Percentiles rank a stretch among this genome's conserved stretches.
Conservation (phyloP, 2,888 invertebrate species). For the Papilio demoleus region DNA sequence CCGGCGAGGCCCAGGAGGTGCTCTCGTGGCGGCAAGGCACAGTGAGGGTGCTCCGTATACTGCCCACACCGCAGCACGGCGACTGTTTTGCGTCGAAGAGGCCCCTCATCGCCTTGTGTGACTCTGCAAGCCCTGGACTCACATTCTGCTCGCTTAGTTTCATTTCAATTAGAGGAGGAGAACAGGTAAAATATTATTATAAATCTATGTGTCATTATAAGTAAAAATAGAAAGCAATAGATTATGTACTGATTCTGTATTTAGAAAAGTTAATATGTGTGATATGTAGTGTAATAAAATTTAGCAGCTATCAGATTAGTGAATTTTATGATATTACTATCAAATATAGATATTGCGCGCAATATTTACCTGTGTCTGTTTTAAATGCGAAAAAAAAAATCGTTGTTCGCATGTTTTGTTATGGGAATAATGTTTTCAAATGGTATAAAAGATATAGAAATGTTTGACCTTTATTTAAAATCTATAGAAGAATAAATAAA, state of each 20-base stretch:
- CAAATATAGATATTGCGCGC: conserved; percentile 11
- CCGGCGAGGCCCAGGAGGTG: conserved; percentile 97
- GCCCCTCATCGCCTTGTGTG: conserved; percentile 95
- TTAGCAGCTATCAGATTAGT: not conserved
- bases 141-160: conserved; percentile 92
- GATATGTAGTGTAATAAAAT: not conserved
- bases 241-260: not conserved
- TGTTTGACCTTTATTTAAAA: too few relatives aligned
- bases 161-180: conserved; percentile 92
- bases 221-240: not conserved
- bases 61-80: conserved; percentile 90
- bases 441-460: too few relatives aligned
- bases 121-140: conserved; percentile 90
- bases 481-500: too few relatives aligned
- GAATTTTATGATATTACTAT: conserved; percentile 5
- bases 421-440: not conserved
- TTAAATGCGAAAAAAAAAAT: conserved; percentile 1
- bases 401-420: not conserved
- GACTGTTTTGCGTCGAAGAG: conserved; percentile 92
- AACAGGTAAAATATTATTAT: conserved; percentile 81
- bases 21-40: conserved; percentile 97
- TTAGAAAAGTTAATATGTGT: not conserved
- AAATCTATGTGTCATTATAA: not conserved
- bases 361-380: not conserved
- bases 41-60: conserved; percentile 91